Conservation (phyloP, 92 coral and sea anemone species). For the Muricea muricata region DNA sequence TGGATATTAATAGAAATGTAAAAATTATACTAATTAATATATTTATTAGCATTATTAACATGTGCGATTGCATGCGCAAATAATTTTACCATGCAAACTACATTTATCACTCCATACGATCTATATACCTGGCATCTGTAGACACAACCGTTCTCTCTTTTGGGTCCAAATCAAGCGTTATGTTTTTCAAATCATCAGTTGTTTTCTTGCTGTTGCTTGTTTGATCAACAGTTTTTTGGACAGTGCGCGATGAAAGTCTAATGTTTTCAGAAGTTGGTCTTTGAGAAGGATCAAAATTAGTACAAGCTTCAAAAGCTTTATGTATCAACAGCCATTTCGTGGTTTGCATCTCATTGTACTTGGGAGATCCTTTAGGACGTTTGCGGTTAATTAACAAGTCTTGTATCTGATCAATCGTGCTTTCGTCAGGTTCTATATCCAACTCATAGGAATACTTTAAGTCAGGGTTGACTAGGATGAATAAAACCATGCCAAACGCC, state of each 20-base stretch:
- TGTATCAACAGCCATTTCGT: not conserved
- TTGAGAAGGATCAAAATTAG: conserved; percentile 10
- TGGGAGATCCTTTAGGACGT: conserved; percentile 8
- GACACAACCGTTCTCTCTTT: too few species aligned
- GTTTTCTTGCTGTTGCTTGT: too few species aligned
- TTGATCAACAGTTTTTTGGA: not conserved
- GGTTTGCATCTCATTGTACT: not conserved
- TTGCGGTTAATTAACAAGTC: not conserved
- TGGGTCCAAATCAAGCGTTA: too few species aligned
- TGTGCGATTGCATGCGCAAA: too few species aligned
- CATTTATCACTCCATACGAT: too few species aligned
- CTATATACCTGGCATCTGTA: too few species aligned
- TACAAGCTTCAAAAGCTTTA: conserved; percentile 4
- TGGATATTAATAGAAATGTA: too few species aligned
- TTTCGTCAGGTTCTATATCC: not conserved
- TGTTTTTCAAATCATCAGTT: too few species aligned
- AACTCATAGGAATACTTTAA: conserved; percentile 12
- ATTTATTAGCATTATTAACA: too few species aligned
- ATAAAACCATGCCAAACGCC: conserved; percentile 22
- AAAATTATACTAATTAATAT: too few species aligned
- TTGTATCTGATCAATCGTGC: not conserved
- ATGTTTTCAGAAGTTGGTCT: not conserved
- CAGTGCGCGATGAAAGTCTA: not conserved
- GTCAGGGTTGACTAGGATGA: not conserved
- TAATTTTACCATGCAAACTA: too few species aligned